Evolutionary conservation across 2,113 vertebrate species (phyloP), one percentile per base, ranked within the genome.

Genomic region (Notothenia coriiceps): DNA sequence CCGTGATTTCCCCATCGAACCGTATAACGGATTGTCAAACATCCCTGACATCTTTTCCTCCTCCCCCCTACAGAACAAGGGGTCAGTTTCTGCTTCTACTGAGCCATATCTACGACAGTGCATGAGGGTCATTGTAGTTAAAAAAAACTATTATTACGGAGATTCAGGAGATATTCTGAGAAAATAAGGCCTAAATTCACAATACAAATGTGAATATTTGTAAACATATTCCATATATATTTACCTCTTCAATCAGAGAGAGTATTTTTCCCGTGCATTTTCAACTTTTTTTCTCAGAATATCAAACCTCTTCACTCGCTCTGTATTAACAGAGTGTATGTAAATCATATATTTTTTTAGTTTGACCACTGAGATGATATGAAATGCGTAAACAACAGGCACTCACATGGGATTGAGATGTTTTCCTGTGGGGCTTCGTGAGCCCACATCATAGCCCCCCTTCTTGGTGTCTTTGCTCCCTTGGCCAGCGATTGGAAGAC

Each of bases 11-110:
- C 52, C 88, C 94, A 96, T 94, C 0, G 95, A 95, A 15, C 96
- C 98, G 0, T 99, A 99, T 1, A 99, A 94, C 0, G 98, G 98
- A 88, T 99, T 99, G 74, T 98, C 97, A 7, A 99, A 97, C 98
- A 99, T 99, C 93, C 96, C 97, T 0, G 96, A 93, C 0, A 83
- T 62, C 54, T 82, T 90, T 0, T 75, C 88, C 6, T 96, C 94
- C 18, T 96, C 96, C 47, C 51, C 62, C 56, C 94, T 95, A 13
- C 7, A 20, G 81, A 69, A 50, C 6, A 85, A 55, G 65, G 13
- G 3, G 51, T 2, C 15, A 56, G 7, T 62, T 72, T 71, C 47
- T 25, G 7, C 25, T 44, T 71, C 47, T 25, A 10, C 25, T 44
- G 6, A 73, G 49, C 57, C 51, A 79, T 3, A 43, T 35, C 35